Conservation (phyloP, 2,797 vertebrate genomes). For the Pseudopleuronectes americanus region DNA sequence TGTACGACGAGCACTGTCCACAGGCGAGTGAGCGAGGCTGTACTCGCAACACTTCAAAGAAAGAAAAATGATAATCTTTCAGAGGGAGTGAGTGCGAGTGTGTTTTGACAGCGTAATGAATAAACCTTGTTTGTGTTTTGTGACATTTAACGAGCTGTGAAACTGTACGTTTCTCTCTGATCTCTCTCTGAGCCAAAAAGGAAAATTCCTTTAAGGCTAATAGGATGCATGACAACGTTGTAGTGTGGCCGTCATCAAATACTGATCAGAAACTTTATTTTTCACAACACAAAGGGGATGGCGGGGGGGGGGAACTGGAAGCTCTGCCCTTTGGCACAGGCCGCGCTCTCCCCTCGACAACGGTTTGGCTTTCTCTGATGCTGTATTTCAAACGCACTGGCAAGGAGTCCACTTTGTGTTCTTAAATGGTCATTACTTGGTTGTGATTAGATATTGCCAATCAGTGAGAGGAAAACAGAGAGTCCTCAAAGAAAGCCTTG, state of each 20-base stretch:
- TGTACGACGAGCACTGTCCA: conserved; percentile 13
- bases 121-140: conserved; percentile 45
- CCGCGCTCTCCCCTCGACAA: conserved; percentile 12
- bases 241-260: conserved; percentile 3
- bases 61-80: conserved; percentile 21
- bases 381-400: conserved; percentile 51
- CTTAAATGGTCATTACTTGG: conserved; percentile 63
- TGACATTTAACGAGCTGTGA: conserved; percentile 47
- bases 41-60: conserved; percentile 6
- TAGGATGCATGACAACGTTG: conserved; percentile 4
- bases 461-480: conserved; percentile 64
- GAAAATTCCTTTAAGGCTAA: conserved; percentile 30
- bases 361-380: conserved; percentile 43
- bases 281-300: conserved; percentile 17
- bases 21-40: not conserved
- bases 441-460: conserved; percentile 78
- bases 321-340: conserved; percentile 21
- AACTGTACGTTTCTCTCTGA: conserved; percentile 40
- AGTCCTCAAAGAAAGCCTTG: conserved; percentile 60
- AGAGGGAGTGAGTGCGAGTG: conserved; percentile 18
- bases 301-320: conserved; percentile 3
- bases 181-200: not conserved
- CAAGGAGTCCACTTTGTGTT: conserved; percentile 50
- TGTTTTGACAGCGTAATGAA: conserved; percentile 58
- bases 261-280: conserved; percentile 29